Evolutionary conservation across 2,888 invertebrate genomes (phyloP), one percentile per base, ranked within the genome.

Genomic region (Nasonia oneida): DNA sequence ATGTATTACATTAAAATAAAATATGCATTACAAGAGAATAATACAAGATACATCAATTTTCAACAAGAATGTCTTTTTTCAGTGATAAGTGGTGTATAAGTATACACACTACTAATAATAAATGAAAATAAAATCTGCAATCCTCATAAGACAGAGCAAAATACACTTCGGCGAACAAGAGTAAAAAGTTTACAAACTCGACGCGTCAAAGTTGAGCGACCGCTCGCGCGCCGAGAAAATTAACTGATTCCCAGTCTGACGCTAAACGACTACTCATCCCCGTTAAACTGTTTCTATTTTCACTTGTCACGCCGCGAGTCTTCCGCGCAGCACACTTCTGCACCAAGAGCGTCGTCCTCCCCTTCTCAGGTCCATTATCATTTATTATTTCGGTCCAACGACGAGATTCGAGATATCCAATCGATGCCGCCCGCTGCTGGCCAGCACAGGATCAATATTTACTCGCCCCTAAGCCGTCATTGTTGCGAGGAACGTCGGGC

Each of bases 271-370:
- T 90, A 92, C 91, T 92, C 92, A 92, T 92, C 91, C 91, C 90
- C 89, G 91, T 92, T 92, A 92, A 92, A 92, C 90, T 92, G 92
- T 92, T 92, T 92, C 91, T 92, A 92, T 92, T 92, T 91, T 91
- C 91, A 92, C 92, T 92, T 92, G 92, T 92, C 92, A 92, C 91
- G 74, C 64, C 37, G 37, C 47, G 15, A 50, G n/a, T 76, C 76
- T 76, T 67, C 70, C 39, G 50, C 39, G 50, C 29, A 23, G 67
- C 76, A 53, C 33, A 67, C 15, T 70, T 53, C 57, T 37, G 6
- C 70, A 6, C 37, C 23, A n/a, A 61, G 57, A n/a, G 23, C 39
- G 39, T 18, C 37, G 6, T 57, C 57, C 53, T 57, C 37, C n/a
- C 8, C 33, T 33, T 33, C 61, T 71, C 37, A 73, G 15, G 3